Evolutionary conservation across 2,888 invertebrate genomes (phyloP).

Genomic region (Cryptus viduatorius): DNA sequence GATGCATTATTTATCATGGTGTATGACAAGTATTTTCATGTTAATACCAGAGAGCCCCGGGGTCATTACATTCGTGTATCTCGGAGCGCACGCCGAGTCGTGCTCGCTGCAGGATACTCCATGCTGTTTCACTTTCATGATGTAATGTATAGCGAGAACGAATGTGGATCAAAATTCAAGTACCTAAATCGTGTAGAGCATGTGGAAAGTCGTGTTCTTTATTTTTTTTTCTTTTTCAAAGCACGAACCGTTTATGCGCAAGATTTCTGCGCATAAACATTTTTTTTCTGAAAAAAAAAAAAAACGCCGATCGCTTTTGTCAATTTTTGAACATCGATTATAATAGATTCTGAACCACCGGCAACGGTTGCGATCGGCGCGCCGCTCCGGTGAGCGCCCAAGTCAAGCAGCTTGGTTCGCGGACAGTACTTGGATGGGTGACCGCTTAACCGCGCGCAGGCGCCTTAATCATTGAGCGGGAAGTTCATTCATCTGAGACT

Average conservation of each 20-base stretch:
- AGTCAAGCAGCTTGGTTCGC: no score
- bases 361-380: no score
- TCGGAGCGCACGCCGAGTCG: slow-evolving; percentile 63
- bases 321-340: no score
- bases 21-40: slow-evolving; percentile 81
- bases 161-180: slow-evolving; percentile 3
- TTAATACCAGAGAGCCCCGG: slow-evolving; percentile 74
- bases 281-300: slow-evolving; percentile 14
- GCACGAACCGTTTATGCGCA: background rate
- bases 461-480: no score
- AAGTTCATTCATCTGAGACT: no score
- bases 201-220: background rate
- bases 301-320: no score
- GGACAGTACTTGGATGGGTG: no score
- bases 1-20: slow-evolving; percentile 81
- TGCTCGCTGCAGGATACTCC: slow-evolving; percentile 50
- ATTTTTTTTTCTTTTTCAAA: background rate
- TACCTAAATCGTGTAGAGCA: background rate
- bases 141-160: background rate
- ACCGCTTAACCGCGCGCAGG: no score
- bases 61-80: slow-evolving; percentile 76
- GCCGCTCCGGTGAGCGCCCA: no score
- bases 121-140: slow-evolving; percentile 47
- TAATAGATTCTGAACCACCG: no score
- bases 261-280: no score